A percentile compares a stretch with the other conserved stretches of the same genome.
Evolutionary conservation across 2,888 invertebrate genomes (phyloP).

Genomic region (Cataglyphis cursor): DNA sequence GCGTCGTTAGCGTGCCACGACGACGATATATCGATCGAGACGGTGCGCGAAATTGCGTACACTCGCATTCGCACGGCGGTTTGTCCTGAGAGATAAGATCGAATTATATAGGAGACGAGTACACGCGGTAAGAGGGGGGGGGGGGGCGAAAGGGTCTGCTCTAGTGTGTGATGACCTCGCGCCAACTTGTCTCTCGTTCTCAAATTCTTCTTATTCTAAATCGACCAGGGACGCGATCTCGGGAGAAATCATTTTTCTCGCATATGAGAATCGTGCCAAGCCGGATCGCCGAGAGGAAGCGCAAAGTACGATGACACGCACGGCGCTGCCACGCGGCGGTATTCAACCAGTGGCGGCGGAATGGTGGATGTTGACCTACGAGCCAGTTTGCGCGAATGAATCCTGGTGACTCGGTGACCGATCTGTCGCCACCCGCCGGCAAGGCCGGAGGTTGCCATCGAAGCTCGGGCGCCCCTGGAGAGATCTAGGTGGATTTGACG

Average conservation of each 20-base stretch:
- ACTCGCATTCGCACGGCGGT: neutral
- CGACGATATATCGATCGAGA: constrained; percentile 54
- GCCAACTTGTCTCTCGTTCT: neutral
- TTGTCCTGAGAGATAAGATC: constrained; percentile 45
- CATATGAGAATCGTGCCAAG: neutral
- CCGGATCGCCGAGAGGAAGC: constrained; percentile 49
- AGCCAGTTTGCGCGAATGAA: constrained; percentile 32
- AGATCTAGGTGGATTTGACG: constrained; percentile 41
- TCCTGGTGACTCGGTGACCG: constrained; percentile 58
- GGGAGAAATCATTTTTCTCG: constrained; percentile 64
- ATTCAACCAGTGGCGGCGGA: constrained; percentile 72
- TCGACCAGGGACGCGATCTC: constrained; percentile 43
- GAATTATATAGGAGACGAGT: constrained; percentile 25
- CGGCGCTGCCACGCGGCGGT: constrained; percentile 66
- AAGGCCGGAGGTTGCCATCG: constrained; percentile 22
- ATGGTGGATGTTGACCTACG: constrained; percentile 69
- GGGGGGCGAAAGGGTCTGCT: constrained; percentile 11
- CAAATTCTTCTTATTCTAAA: neutral
- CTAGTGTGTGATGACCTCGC: neutral
- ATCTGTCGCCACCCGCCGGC: constrained; percentile 43
- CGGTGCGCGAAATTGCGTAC: constrained; percentile 52
- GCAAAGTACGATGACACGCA: constrained; percentile 58
- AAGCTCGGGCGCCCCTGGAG: constrained; percentile 43
- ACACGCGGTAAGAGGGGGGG: constrained; percentile 3
- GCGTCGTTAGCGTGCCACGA: constrained; percentile 22